Evolutionary conservation across 2,888 invertebrate genomes (phyloP), one percentile per base, ranked within the genome.

Genomic region (Trachelus tabidus): DNA sequence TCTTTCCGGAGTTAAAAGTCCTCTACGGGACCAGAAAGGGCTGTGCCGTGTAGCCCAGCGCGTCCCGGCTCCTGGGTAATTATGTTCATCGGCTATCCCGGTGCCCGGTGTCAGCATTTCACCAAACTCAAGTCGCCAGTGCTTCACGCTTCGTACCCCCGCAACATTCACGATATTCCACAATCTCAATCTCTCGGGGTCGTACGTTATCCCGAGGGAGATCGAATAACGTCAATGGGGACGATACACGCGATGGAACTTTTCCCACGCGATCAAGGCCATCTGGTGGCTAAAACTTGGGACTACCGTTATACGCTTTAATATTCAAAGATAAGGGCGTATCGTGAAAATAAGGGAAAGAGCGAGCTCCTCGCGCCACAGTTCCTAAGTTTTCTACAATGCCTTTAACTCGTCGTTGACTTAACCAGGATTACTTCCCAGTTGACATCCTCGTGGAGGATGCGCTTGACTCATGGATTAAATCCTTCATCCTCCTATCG

Each of bases 1-100:
- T 97, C 86, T 95, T 95, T 90, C 97, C 97, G 9, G 97, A 98
- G 92, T 93, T 98, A 80, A 96, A 96, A 91, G 95, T 96, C 85
- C 94, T 98, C 82, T 98, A 96, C 89, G 97, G 97, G 82, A 94
- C 94, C 82, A 94, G 94, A 88, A 95, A 94, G 88, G 96, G 96
- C 82, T 97, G 97, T 92, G 95, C 95, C 84, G 95, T 97, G 93
- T 97, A 94, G 93, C 93, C 84, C 82, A 80, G 82, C 81, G 84
- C 77, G 80, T 76, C 33, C 23, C 79, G 84, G 40, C 84, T 71
- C 34, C 23, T 31, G 71, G 71, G 34, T 56, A 56, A 56, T 56
- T 15, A 56, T 9, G 9, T 56, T 56, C 56, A 56, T 56, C 56
- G 56, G 56, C 56, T 56, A 23, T 56, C 56, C 56, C 23, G 56